Evolutionary conservation across 2,888 invertebrate genomes (phyloP).

Genomic region (Acanthosepion pharaonis): DNA sequence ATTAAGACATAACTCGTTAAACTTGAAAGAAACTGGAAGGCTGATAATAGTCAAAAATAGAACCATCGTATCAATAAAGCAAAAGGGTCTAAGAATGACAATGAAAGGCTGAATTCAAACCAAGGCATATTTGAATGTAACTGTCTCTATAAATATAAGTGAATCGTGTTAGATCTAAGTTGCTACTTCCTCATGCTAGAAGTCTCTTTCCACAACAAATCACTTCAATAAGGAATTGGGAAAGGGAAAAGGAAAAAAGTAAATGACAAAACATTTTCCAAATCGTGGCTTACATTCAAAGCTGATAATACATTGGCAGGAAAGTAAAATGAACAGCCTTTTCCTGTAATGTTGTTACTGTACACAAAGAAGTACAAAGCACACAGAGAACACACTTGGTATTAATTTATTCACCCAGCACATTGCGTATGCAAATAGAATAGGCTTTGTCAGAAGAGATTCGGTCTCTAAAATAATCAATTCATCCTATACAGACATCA

Average conservation of each 20-base stretch:
- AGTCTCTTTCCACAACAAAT: not conserved
- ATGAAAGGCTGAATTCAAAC: too few species aligned
- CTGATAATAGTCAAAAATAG: too few species aligned
- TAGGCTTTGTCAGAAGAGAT: not conserved
- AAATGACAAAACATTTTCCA: not conserved
- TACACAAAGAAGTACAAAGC: not conserved
- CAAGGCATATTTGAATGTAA: too few species aligned
- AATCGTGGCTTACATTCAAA: conserved; percentile 33
- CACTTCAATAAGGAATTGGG: not conserved
- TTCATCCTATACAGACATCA: not conserved
- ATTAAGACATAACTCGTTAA: too few species aligned
- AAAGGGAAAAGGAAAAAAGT: not conserved
- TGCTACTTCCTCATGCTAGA: not conserved
- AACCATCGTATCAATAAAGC: too few species aligned
- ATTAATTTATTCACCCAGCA: conserved; percentile 8
- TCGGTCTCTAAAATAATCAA: not conserved
- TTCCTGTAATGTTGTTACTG: not conserved
- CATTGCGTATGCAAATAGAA: not conserved
- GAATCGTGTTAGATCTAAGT: not conserved
- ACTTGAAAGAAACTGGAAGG: too few species aligned
- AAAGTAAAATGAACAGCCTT: not conserved
- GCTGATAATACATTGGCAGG: not conserved
- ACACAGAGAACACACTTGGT: not conserved
- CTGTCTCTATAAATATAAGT: conserved; percentile 6
- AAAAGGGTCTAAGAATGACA: too few species aligned